A percentile compares a stretch with the other conserved stretches of the same genome.
Conservation (phyloP, 2,113 vertebrate genomes). For the Muntiacus muntjak region DNA sequence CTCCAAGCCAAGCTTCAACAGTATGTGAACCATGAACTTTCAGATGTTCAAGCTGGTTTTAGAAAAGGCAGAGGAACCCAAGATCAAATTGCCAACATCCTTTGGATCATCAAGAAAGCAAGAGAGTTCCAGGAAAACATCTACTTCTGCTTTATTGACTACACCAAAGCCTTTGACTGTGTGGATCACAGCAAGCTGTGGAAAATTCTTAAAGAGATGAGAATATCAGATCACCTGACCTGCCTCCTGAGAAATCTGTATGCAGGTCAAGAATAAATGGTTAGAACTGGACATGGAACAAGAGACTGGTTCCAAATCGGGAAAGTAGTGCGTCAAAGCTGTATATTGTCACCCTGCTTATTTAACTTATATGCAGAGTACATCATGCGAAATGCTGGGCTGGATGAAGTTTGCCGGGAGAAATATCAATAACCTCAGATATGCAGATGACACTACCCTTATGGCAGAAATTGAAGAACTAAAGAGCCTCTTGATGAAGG, state of each 20-base stretch:
- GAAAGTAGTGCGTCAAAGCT: neutral
- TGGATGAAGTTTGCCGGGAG: neutral
- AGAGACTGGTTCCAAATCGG: neutral
- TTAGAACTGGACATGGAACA: neutral
- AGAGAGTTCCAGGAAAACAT: neutral
- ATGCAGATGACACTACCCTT: neutral
- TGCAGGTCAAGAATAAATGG: neutral
- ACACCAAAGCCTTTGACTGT: neutral
- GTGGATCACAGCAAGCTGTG: neutral
- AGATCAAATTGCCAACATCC: neutral
- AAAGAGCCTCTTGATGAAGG: neutral
- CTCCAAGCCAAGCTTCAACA: neutral
- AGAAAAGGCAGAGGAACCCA: neutral
- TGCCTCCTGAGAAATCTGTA: neutral
- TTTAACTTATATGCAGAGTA: neutral
- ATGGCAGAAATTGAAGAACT: neutral
- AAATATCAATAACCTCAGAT: neutral
- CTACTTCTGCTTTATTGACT: neutral
- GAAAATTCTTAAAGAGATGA: neutral
- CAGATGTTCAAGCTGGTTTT: neutral
- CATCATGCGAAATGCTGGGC: neutral
- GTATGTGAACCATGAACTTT: neutral
- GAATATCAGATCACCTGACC: neutral
- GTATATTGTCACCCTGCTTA: neutral
- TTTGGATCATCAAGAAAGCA: neutral